Percentiles rank a stretch among this genome's conserved stretches.
phyloP scores from a whole-genome alignment of 2,113 vertebrate genomes.

The Onychostruthus taczanowskii region DNA sequence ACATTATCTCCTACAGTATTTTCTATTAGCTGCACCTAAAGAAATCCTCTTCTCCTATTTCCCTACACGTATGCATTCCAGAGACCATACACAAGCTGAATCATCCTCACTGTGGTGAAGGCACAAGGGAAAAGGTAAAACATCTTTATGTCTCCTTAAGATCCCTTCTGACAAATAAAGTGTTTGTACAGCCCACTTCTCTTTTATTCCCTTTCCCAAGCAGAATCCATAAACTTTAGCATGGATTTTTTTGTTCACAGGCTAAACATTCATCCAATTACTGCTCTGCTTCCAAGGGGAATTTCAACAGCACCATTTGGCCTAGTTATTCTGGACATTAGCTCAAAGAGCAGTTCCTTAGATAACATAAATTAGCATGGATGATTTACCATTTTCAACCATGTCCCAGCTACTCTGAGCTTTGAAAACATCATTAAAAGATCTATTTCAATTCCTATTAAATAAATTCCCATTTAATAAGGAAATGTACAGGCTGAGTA shows the following conservation, averaged over 20 bases:
- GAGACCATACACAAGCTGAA: background rate
- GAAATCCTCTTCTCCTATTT: background rate
- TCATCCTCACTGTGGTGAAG: constrained; percentile 3
- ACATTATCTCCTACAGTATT: background rate
- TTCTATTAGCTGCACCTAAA: background rate
- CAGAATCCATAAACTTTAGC: background rate
- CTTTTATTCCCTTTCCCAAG: background rate
- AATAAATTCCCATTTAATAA: background rate
- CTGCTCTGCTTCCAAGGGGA: background rate
- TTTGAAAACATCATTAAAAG: background rate
- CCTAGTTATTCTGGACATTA: background rate
- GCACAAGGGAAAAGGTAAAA: background rate
- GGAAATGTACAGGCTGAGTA: background rate
- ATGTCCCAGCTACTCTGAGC: background rate
- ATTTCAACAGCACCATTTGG: constrained; percentile 17
- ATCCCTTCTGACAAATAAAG: constrained; percentile 7
- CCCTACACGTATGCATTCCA: background rate
- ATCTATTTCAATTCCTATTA: background rate
- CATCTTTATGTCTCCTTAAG: background rate
- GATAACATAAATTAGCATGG: constrained; percentile 31
- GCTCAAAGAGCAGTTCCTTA: background rate
- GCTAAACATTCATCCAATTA: background rate
- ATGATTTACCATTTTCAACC: background rate
- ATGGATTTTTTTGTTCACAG: background rate
- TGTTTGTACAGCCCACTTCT: background rate